phyloP scores from a whole-genome alignment of 2,113 vertebrate species.

The Pelobates fuscus region DNA sequence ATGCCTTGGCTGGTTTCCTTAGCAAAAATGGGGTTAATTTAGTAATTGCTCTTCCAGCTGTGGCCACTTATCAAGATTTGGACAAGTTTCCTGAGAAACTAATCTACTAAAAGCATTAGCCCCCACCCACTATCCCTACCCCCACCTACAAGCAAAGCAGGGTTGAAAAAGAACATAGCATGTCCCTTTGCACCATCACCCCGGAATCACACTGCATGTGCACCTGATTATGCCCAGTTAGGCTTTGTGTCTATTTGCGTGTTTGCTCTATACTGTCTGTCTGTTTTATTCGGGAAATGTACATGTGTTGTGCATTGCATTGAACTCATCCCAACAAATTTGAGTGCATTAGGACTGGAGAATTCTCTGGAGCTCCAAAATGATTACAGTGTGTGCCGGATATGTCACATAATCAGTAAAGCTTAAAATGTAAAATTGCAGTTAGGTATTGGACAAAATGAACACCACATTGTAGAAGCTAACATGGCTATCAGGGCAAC shows the following conservation, averaged over 20 bases:
- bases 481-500: no score
- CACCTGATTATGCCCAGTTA: constrained; percentile 16
- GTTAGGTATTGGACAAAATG: no score
- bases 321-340: not conserved
- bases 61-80: constrained; percentile 34
- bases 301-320: not conserved
- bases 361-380: not conserved
- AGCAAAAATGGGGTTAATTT: constrained; percentile 23
- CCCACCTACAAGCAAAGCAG: no score
- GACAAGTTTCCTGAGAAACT: constrained; percentile 26
- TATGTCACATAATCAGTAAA: no score
- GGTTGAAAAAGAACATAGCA: not conserved
- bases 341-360: not conserved
- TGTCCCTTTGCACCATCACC: not conserved
- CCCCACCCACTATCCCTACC: constrained; percentile 5
- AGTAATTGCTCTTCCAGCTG: constrained; percentile 41
- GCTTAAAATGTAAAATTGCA: no score
- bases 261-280: not conserved
- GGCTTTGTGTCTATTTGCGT: constrained; percentile 24
- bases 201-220: constrained; percentile 7
- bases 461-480: no score
- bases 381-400: no score
- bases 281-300: not conserved
- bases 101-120: constrained; percentile 9
- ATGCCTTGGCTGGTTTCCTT: not conserved